Evolutionary conservation across 2,797 vertebrate species (phyloP).

Genomic region (Phoebastria nigripes): DNA sequence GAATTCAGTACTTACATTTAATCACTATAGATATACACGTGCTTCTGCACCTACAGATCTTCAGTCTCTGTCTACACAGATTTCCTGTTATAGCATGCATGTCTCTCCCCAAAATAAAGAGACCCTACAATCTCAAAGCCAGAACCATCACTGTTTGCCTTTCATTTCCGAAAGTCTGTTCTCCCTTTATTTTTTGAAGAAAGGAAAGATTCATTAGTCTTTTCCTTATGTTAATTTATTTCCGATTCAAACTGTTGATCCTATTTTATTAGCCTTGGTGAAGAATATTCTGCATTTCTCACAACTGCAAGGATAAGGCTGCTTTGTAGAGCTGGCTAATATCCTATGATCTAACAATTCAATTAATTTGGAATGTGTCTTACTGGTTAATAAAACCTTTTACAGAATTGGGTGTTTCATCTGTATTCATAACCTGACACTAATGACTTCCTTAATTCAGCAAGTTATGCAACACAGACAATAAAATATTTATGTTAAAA

Average conservation of each 20-base stretch:
- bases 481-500: constrained; percentile 29
- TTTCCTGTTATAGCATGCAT: accelerated
- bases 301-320: not conserved
- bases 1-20: not conserved
- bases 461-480: not conserved
- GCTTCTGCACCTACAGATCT: not conserved
- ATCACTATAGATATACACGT: accelerated
- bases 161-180: not conserved
- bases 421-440: not conserved
- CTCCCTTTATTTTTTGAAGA: not conserved
- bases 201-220: not conserved
- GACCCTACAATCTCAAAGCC: not conserved
- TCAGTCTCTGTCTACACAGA: not conserved
- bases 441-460: not conserved
- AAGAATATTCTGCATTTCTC: not conserved
- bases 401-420: not conserved
- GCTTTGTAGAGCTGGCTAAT: not conserved
- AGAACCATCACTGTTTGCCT: not conserved
- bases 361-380: constrained; percentile 27
- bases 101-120: not conserved
- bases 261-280: not conserved
- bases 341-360: not conserved
- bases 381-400: constrained; percentile 10
- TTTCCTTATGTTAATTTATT: not conserved
- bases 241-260: not conserved